Conservation (phyloP, 2,113 vertebrate genomes). For the Tyto alba region DNA sequence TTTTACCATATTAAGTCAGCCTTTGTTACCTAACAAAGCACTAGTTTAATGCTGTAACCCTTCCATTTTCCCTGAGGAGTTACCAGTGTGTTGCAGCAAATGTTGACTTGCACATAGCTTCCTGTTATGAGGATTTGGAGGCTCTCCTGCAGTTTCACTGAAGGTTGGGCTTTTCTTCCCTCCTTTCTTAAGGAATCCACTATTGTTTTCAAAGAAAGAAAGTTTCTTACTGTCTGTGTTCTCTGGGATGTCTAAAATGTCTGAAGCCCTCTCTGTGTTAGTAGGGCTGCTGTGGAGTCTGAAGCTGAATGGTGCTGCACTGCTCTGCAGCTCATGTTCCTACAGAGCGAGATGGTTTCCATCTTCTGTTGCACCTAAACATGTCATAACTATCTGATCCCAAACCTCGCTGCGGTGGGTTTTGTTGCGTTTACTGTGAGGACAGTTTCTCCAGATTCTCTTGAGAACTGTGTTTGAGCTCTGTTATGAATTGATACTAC, state of each 20-base stretch:
- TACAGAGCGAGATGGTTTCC: accelerated
- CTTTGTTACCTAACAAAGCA: background rate
- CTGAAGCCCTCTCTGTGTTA: background rate
- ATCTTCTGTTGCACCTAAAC: background rate
- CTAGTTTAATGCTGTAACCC: background rate
- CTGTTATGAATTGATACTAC: background rate
- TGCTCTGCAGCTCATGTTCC: background rate
- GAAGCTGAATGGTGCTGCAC: accelerated
- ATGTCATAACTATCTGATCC: no score
- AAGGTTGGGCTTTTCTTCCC: background rate
- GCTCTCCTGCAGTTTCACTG: background rate
- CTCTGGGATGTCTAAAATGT: background rate
- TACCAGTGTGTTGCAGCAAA: background rate
- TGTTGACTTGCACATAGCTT: background rate
- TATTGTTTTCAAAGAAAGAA: background rate
- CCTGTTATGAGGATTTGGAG: background rate
- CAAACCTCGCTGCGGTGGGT: accelerated
- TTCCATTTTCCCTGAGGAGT: background rate
- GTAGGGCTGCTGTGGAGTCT: background rate
- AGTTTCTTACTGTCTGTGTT: background rate
- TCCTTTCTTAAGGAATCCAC: background rate
- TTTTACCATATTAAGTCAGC: background rate
- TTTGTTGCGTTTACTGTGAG: background rate
- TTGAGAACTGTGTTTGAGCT: background rate
- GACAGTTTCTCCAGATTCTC: background rate